A percentile compares a stretch with the other conserved stretches of the same genome.
phyloP scores from a whole-genome alignment of 2,797 vertebrate species.

The Etheostoma perlongum region DNA sequence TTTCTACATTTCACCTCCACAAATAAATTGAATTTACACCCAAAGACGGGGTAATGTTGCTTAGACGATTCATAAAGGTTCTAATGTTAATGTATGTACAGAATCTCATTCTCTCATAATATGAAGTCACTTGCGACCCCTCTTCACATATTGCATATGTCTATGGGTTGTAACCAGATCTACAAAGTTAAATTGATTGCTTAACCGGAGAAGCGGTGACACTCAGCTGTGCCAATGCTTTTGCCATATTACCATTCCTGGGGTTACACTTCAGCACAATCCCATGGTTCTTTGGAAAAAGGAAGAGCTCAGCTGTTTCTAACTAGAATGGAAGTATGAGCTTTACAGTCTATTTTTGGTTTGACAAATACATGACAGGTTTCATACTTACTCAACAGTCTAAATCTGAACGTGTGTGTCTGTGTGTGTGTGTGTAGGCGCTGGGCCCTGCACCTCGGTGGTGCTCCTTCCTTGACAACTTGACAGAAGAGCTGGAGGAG shows the following conservation, averaged over 20 bases:
- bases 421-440: slow-evolving; percentile 82
- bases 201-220: background rate
- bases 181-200: background rate
- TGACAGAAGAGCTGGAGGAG: slow-evolving; percentile 97
- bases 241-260: background rate
- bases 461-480: slow-evolving; percentile 97
- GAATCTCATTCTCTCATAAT: background rate
- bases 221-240: background rate
- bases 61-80: background rate
- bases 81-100: background rate
- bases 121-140: background rate
- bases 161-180: background rate
- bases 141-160: too few relatives aligned
- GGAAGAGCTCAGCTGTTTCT: background rate
- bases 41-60: background rate
- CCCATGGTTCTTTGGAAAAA: background rate
- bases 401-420: slow-evolving; percentile 35
- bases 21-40: background rate
- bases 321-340: slow-evolving; percentile 22
- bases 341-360: slow-evolving; percentile 34
- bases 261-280: background rate
- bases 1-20: background rate
- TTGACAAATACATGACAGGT: slow-evolving; percentile 37
- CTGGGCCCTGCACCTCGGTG: slow-evolving; percentile 95
- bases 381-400: slow-evolving; percentile 26